Base-by-base conservation (phyloP, 2,888 invertebrate genomes). In the Eristalis intricaria region DNA sequence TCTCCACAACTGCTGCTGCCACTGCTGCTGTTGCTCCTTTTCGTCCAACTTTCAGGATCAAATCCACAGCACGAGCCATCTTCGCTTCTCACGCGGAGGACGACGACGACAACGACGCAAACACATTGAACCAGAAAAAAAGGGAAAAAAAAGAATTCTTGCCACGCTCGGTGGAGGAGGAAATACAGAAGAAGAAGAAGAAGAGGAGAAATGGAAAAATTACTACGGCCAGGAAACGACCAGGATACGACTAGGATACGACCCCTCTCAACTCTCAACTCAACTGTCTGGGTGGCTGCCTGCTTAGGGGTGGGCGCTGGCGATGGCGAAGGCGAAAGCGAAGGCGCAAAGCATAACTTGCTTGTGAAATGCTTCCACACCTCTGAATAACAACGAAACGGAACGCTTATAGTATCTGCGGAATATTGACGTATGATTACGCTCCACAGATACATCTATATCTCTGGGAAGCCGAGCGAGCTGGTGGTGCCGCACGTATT, bases 31-130 rank as follows among this genome's bases (percentile, higher is more conserved):
- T 80, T 84, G 87, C 79, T 87, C 75, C 79, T 87, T 75, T 80
- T 87, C 87, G 75, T 75, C 68, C 40, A 73, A 78, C 74, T 86
- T 84, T 81, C 74, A 83, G 89, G 89, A 89, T 89, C 89, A 88
- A 89, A 89, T 88, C 89, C 88, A 85, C 75, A 89, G 89, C 89
- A 89, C 89, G 89, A 89, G 89, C 89, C 89, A 84, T 89, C 88
- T 89, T 89, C 88, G 77, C 78, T 88, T 85, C 82, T 73, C 82
- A 89, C 78, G 88, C 83, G 80, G 76, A 79, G 83, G 88, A 85
- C 83, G 76, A 79, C 84, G 88, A 85, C 83, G 76, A 79, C 84
- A 73, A 83, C 78, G 70, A 71, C 78, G 75, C 75, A 87, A 87
- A 87, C 83, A 86, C 86, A 83, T 83, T 79, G 83, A 86, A 74